These are phyloP conservation scores for Enteromius fasciolatus DNA, from an alignment of 2,797 vertebrate genomes.

Conservation along the genomic window DNA sequence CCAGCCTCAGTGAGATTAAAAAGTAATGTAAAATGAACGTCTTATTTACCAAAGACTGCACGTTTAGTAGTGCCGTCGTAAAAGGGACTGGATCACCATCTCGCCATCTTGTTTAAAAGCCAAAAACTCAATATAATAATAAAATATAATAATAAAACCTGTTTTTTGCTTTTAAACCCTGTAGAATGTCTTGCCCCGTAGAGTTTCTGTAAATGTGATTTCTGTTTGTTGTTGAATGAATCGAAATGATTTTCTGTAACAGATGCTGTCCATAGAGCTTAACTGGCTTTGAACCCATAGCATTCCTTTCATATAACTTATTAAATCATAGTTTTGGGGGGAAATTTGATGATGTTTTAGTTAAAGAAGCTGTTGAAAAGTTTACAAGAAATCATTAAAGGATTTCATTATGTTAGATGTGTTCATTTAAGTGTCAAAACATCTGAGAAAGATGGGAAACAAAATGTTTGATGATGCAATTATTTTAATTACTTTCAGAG, in stretches of 20 bases:
- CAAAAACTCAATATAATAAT: too few species aligned
- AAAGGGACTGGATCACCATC: too few species aligned
- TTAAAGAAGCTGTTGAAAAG: constrained; percentile 25
- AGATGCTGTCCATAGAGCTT: constrained; percentile 24
- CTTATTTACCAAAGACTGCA: too few species aligned
- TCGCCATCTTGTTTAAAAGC: too few species aligned
- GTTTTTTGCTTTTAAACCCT: constrained; percentile 8
- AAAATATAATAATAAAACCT: background rate
- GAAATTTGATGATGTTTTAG: constrained; percentile 26
- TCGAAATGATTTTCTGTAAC: background rate
- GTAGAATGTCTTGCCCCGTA: background rate
- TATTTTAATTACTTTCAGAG: constrained; percentile 49
- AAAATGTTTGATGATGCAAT: constrained; percentile 48
- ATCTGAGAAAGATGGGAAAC: constrained; percentile 40
- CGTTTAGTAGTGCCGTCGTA: too few species aligned
- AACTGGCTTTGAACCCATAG: background rate
- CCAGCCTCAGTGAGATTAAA: too few species aligned
- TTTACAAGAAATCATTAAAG: constrained; percentile 29
- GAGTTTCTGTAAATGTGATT: background rate
- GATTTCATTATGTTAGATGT: constrained; percentile 25
- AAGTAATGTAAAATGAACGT: too few species aligned
- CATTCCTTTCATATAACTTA: background rate
- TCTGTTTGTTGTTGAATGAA: background rate
- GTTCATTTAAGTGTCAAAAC: constrained; percentile 40
- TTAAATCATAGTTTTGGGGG: constrained; percentile 9